These are phyloP conservation scores for Pseudocheirus occidentalis DNA, from an alignment of 2,797 vertebrate species.

Conservation along the genomic window DNA sequence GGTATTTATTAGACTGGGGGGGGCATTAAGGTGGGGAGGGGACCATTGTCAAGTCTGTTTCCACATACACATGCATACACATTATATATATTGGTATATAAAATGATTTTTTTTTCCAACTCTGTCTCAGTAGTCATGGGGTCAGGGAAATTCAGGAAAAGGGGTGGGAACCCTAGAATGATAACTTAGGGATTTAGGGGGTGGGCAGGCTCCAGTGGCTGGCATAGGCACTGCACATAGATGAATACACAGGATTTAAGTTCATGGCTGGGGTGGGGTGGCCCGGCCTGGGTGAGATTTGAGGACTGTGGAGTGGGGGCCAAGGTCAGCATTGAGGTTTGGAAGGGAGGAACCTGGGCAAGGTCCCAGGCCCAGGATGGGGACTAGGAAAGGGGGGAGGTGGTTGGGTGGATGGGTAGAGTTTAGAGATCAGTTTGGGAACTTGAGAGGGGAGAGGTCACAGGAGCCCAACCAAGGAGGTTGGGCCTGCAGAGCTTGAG, in stretches of 20 bases:
- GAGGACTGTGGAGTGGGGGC: not conserved
- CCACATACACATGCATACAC: not conserved
- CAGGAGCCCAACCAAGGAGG: not conserved
- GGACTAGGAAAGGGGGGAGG: not conserved
- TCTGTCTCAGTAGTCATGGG: slow-evolving; percentile 41
- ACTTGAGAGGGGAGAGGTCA: not conserved
- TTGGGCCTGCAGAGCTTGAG: not conserved
- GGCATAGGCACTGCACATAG: not conserved
- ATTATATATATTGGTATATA: not conserved
- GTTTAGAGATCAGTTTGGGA: not conserved
- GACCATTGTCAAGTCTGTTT: not conserved
- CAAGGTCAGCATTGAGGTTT: not conserved
- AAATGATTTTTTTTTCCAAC: slow-evolving; percentile 67
- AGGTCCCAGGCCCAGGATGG: not conserved
- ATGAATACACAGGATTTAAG: not conserved
- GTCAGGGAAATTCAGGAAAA: not conserved
- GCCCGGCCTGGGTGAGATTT: not conserved
- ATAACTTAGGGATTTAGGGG: not conserved
- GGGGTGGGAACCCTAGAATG: not conserved
- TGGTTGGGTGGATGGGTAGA: not conserved
- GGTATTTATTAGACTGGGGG: slow-evolving; percentile 79
- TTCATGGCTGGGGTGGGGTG: too few relatives aligned
- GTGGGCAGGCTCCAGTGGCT: not conserved
- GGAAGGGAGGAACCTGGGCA: not conserved
- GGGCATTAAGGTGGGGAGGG: slow-evolving; percentile 67